Evolutionary conservation across 2,797 vertebrate genomes (phyloP).

Genomic region (Melanotaenia boesemani): DNA sequence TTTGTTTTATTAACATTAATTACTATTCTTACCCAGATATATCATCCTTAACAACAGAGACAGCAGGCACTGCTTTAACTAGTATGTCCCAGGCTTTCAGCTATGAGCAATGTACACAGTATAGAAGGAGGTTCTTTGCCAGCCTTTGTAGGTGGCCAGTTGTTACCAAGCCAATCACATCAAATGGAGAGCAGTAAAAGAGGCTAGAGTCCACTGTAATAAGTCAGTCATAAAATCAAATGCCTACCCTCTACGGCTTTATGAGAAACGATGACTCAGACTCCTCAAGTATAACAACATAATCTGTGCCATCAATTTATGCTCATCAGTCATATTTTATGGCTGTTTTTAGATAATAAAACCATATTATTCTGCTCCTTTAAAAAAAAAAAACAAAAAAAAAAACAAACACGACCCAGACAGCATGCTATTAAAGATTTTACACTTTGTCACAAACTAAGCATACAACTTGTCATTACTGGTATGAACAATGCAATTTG

Average conservation of each 20-base stretch:
- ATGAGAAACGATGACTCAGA: conserved; percentile 45
- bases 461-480: conserved; percentile 66
- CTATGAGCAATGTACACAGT: background rate
- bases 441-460: conserved; percentile 62
- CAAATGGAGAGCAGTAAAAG: conserved; percentile 55
- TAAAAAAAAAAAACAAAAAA: conserved; percentile 1
- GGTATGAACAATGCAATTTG: conserved; percentile 75
- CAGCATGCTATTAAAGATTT: conserved; percentile 55
- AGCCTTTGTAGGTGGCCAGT: conserved; percentile 36
- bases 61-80: background rate
- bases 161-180: conserved; percentile 49
- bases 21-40: conserved; percentile 3
- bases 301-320: conserved; percentile 31
- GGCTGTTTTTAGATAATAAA: background rate
- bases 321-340: conserved; percentile 17
- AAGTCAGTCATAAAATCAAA: conserved; percentile 70
- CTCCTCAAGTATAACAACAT: conserved; percentile 28
- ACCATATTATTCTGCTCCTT: conserved; percentile 20
- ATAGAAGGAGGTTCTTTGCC: conserved; percentile 22
- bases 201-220: conserved; percentile 66
- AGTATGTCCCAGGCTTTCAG: conserved; percentile 33
- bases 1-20: background rate
- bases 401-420: conserved; percentile 61
- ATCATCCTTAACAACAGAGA: background rate
- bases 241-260: conserved; percentile 25